phyloP scores from a whole-genome alignment of 2,797 vertebrate species.

The Peromyscus attwateri region DNA sequence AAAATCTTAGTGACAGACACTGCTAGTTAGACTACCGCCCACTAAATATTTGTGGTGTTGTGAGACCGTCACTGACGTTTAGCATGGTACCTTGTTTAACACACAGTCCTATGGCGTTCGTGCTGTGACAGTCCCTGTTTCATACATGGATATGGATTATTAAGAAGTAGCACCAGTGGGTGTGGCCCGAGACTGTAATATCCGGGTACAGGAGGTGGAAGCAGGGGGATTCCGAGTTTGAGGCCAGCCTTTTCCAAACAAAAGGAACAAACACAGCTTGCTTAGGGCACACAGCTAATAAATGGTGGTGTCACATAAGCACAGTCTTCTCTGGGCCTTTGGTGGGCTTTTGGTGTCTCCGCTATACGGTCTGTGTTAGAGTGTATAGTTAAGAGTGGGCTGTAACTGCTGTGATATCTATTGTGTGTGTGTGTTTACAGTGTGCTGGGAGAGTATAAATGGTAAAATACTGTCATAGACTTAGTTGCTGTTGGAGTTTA shows the following conservation, averaged over 20 bases:
- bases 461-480: not conserved
- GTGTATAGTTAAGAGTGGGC: not conserved
- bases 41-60: not conserved
- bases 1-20: not conserved
- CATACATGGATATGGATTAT: not conserved
- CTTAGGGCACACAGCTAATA: not conserved
- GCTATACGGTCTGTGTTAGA: not conserved
- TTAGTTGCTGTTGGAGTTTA: constrained; percentile 26
- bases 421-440: not conserved
- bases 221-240: not conserved
- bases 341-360: not conserved
- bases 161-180: not conserved
- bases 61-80: constrained; percentile 3
- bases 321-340: not conserved
- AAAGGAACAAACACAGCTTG: not conserved
- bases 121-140: not conserved
- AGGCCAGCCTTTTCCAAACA: not conserved
- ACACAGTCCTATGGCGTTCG: not conserved
- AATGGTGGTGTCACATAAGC: not conserved
- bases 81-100: not conserved
- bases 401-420: not conserved
- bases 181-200: not conserved
- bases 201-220: not conserved
- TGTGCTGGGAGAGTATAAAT: not conserved
- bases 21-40: not conserved